Evolutionary conservation across 2,888 invertebrate species (phyloP).

Genomic region (Xiphydria camelus): DNA sequence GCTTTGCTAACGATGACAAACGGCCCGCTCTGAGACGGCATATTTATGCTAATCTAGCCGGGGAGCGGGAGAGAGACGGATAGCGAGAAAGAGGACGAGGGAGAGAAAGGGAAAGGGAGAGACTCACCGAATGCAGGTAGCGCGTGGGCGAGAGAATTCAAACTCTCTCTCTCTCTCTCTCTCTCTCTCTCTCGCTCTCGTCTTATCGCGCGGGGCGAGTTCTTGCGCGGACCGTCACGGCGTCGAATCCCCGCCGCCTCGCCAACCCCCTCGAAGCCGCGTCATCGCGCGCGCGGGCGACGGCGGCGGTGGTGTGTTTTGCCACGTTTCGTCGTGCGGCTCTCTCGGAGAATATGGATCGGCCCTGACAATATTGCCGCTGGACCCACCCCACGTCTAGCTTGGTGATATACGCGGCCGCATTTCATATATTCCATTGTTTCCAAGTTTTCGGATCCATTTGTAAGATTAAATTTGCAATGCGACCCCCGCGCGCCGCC

Average conservation of each 20-base stretch:
- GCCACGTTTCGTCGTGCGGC: constrained; percentile 6
- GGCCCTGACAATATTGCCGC: constrained; percentile 57
- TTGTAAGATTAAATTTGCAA: constrained; percentile 75
- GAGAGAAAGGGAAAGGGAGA: background rate
- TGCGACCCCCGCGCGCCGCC: constrained; percentile 49
- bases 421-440: constrained; percentile 59
- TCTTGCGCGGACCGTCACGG: constrained; percentile 8
- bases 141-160: constrained; percentile 7
- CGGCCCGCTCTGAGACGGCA: constrained; percentile 56
- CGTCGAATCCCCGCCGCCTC: constrained; percentile 10
- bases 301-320: constrained; percentile 11
- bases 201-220: constrained; percentile 13
- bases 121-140: constrained; percentile 4
- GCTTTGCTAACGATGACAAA: constrained; percentile 59
- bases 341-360: constrained; percentile 50
- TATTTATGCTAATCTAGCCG: constrained; percentile 57
- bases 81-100: background rate
- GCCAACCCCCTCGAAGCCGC: constrained; percentile 2
- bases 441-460: constrained; percentile 64
- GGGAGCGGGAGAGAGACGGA: constrained; percentile 11
- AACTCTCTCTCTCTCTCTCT: constrained; percentile 10
- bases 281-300: constrained; percentile 2
- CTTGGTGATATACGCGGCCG: constrained; percentile 53
- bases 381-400: constrained; percentile 41
- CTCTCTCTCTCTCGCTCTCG: background rate